Base-by-base conservation (phyloP, 2,797 vertebrate species). In the Cynodonichthys magdalenae region DNA sequence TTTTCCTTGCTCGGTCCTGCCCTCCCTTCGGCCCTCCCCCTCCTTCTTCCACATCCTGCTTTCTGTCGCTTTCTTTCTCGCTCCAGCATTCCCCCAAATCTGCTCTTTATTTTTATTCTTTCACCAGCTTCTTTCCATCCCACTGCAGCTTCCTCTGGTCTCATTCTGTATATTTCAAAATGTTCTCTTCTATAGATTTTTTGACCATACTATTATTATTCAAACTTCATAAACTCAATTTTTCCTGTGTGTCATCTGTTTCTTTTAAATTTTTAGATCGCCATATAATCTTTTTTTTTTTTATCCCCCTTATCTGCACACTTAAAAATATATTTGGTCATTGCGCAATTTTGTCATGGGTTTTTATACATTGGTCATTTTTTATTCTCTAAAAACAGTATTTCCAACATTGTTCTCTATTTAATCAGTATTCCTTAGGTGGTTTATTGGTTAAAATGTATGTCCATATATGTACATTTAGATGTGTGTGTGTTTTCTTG, bases 81-180 rank as follows among this genome's bases (percentile, higher is more conserved):
- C 19, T 59, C 47, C 24, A 58, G 52, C 63, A 57, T 74, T 42
- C 71, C 53, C 49, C 39, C 27, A 64, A 75, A 58, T 67, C 46
- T 36, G 15, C 48, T 59, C 10, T 18, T n/a, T 48, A 24, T 71
- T 31, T 24, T 18, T 41, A 66, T 31, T 55, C 39, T 74, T 65
- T 58, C 54, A 42, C 58, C 56, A 24, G 45, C 47, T 18, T 78
- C 64, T 73, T 69, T 61, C 77, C 57, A 71, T 20, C 51, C 46
- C 18, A 44, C 29, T 20, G 66, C 66, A 61, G 53, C 71, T 67
- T 85, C 45, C 27, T 58, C 34, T 66, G 46, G 59, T 71, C 49
- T 70, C 51, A 65, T 2, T 2, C n/a, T 49, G 47, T 70, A 58
- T 41, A 46, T 69, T 67, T 66, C 11, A 67, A 75, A 74, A 80